Evolutionary conservation across 2,113 vertebrate genomes (phyloP).

Genomic region (Corythornis madagascariensis): DNA sequence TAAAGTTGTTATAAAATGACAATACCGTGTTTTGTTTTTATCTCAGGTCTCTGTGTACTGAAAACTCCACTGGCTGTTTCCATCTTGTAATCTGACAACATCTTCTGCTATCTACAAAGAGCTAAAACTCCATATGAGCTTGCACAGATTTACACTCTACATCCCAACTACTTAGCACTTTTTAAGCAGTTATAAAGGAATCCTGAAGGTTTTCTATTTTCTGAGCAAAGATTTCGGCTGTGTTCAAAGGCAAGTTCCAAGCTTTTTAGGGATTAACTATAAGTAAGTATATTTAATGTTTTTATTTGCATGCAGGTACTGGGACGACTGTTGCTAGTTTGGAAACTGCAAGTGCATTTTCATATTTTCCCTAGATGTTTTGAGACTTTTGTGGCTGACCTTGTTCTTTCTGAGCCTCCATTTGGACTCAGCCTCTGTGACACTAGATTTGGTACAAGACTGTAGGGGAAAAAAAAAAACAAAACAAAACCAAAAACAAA

Average conservation of each 20-base stretch:
- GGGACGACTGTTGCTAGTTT: background rate
- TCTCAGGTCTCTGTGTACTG: slow-evolving; percentile 9
- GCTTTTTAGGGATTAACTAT: background rate
- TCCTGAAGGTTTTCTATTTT: background rate
- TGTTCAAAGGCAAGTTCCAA: background rate
- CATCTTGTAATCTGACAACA: slow-evolving; percentile 4
- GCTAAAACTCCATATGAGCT: background rate
- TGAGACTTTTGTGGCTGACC: background rate
- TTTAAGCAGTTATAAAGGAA: background rate
- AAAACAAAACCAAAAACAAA: too few species aligned
- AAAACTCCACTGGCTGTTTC: slow-evolving; percentile 40
- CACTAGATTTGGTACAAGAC: background rate
- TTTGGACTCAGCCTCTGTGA: background rate
- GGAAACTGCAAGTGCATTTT: background rate
- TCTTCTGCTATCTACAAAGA: slow-evolving; percentile 35
- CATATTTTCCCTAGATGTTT: background rate
- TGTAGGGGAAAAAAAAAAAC: background rate
- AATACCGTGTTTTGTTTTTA: slow-evolving; percentile 21
- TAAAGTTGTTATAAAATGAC: slow-evolving; percentile 31
- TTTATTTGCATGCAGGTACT: background rate
- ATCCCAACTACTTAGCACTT: background rate
- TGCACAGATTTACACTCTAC: background rate
- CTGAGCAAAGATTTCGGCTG: background rate
- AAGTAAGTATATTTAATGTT: background rate
- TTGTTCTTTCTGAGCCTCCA: background rate